phyloP scores from a whole-genome alignment of 2,797 vertebrate species.

The Mionectes olivaceus region DNA sequence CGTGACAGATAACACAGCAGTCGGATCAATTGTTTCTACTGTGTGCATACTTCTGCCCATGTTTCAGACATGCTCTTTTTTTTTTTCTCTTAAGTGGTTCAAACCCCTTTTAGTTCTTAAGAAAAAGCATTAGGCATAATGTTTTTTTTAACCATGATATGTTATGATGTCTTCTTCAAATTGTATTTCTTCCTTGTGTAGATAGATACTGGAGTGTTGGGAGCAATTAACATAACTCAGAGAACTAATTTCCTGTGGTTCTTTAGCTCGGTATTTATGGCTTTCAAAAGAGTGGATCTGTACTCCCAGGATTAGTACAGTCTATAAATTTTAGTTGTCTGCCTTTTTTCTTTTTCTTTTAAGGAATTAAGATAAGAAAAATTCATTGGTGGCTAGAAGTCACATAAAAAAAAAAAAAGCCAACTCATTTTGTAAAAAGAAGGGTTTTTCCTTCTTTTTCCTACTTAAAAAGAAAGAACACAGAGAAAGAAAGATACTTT shows the following conservation, averaged over 20 bases:
- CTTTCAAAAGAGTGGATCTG: conserved; percentile 52
- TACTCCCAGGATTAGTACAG: conserved; percentile 50
- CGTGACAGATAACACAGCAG: conserved; percentile 38
- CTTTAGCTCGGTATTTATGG: conserved; percentile 56
- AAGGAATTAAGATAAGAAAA: conserved; percentile 51
- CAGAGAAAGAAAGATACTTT: background rate
- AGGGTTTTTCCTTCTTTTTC: background rate
- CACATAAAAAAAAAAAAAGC: background rate
- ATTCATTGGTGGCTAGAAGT: background rate
- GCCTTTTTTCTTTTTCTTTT: background rate
- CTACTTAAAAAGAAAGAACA: background rate
- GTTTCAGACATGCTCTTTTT: background rate
- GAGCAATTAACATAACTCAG: conserved; percentile 72
- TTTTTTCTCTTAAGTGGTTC: background rate
- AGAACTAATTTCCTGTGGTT: conserved; percentile 63
- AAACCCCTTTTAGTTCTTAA: conserved; percentile 7
- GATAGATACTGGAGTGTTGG: conserved; percentile 43
- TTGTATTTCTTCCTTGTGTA: conserved; percentile 33
- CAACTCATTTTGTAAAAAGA: background rate
- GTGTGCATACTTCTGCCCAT: background rate
- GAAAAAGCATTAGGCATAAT: background rate
- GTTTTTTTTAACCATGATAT: background rate
- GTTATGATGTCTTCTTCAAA: conserved; percentile 52
- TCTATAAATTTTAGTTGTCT: conserved; percentile 52
- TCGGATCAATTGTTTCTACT: conserved; percentile 34